Evolutionary conservation across 2,797 vertebrate genomes (phyloP).

Genomic region (Catharus ustulatus): DNA sequence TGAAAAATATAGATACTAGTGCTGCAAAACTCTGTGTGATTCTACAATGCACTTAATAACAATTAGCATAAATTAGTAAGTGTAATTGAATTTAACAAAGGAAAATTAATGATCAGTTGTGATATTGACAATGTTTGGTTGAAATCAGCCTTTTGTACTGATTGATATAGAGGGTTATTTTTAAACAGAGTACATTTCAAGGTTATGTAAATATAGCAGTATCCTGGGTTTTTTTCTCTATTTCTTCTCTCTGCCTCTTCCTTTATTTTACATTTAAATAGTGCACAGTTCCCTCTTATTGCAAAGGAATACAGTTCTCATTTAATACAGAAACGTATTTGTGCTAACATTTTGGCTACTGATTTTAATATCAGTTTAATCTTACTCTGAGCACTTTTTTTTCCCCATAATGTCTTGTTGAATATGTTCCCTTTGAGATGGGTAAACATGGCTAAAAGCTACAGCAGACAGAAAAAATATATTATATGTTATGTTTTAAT

Average conservation of each 20-base stretch:
- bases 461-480: background rate
- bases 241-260: background rate
- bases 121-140: background rate
- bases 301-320: background rate
- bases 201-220: background rate
- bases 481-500: background rate
- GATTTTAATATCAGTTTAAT: background rate
- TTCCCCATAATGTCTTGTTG: background rate
- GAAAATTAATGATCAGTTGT: background rate
- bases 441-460: background rate
- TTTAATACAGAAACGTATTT: background rate
- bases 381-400: background rate
- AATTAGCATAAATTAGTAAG: background rate
- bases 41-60: background rate
- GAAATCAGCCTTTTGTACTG: background rate
- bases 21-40: accelerated
- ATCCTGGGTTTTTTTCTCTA: background rate
- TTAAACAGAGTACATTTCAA: background rate
- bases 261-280: background rate
- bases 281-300: background rate
- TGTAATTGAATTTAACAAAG: background rate
- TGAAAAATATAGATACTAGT: background rate
- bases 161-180: background rate
- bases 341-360: background rate
- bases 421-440: background rate